phyloP scores from a whole-genome alignment of 2,888 invertebrate species.

The Tanytarsus gracilentus region DNA sequence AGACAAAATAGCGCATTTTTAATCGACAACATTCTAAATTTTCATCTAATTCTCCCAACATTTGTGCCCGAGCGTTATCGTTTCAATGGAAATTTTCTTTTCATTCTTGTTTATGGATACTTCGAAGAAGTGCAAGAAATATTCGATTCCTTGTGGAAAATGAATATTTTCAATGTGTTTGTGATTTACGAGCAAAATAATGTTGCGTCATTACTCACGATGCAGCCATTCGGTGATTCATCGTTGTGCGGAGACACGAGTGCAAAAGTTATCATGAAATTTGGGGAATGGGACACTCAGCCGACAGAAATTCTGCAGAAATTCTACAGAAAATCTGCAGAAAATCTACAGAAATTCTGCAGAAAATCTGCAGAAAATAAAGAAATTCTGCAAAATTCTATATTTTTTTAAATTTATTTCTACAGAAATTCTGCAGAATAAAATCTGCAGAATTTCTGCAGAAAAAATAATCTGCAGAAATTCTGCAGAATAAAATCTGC shows the following conservation, averaged over 20 bases:
- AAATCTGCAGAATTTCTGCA: too few relatives aligned
- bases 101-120: background rate
- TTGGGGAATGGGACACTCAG: too few relatives aligned
- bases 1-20: background rate
- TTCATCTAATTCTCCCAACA: background rate
- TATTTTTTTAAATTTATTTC: too few relatives aligned
- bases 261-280: too few relatives aligned
- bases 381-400: too few relatives aligned
- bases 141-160: background rate
- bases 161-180: background rate
- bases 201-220: background rate
- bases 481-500: too few relatives aligned
- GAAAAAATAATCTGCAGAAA: too few relatives aligned
- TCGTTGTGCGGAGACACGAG: background rate
- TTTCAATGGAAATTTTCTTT: background rate
- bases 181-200: background rate
- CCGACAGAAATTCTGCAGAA: too few relatives aligned
- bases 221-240: background rate
- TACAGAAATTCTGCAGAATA: too few relatives aligned
- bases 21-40: background rate
- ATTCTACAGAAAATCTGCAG: too few relatives aligned
- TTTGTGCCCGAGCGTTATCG: background rate
- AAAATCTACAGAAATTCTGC: too few relatives aligned
- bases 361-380: too few relatives aligned
- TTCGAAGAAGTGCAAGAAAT: slow-evolving; percentile 2